A percentile compares a stretch with the other conserved stretches of the same genome.
phyloP scores from a whole-genome alignment of 2,113 vertebrate species.

The Silurus asotus region DNA sequence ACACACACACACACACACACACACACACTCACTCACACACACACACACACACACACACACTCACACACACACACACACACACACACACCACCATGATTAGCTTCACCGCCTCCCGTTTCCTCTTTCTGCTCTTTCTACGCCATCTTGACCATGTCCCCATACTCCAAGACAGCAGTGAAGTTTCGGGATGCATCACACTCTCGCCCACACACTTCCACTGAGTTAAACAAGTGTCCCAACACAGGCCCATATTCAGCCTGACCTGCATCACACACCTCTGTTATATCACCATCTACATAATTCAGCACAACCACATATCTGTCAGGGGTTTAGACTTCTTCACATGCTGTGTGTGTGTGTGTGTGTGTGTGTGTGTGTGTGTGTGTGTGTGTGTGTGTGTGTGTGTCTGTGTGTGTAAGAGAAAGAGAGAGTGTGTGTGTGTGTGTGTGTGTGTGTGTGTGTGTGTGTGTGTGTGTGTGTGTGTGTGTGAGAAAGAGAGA shows the following conservation, averaged over 20 bases:
- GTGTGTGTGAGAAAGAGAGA: too few species aligned
- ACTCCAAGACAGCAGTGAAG: constrained; percentile 11
- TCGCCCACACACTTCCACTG: constrained; percentile 48
- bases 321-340: not conserved
- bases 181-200: constrained; percentile 35
- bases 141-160: constrained; percentile 20
- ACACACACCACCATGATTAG: not conserved
- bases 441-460: too few species aligned
- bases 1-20: not conserved
- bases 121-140: not conserved
- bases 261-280: constrained; percentile 45
- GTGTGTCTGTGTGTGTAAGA: too few species aligned
- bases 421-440: too few species aligned
- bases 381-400: too few species aligned
- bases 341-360: too few species aligned
- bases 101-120: not conserved
- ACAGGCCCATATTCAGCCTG: not conserved
- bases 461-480: too few species aligned
- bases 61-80: not conserved
- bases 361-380: too few species aligned
- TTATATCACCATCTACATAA: not conserved
- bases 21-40: not conserved
- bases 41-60: too few species aligned
- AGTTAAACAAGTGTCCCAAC: constrained; percentile 38
- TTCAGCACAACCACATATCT: not conserved